Evolutionary conservation across 64 coral and sea anemone species (phyloP).

Genomic region (Catalaphyllia jardinei): DNA sequence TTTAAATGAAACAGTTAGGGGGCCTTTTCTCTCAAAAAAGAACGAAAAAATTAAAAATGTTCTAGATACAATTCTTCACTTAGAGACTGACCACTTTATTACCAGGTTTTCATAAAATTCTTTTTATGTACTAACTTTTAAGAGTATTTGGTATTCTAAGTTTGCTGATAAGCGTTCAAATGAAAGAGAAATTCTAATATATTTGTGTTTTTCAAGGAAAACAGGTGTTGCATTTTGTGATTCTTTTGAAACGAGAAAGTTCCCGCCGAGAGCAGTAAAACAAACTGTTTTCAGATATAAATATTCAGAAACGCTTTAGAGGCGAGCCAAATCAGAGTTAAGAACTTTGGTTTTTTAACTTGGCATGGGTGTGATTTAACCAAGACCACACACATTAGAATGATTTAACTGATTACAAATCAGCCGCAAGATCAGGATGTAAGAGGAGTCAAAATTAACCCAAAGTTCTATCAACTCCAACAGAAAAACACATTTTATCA

Average conservation of each 20-base stretch:
- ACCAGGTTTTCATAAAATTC: too few species aligned
- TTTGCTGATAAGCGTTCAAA: background rate
- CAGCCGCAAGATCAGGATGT: too few species aligned
- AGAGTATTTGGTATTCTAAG: background rate
- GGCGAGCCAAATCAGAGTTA: background rate
- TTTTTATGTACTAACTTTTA: background rate
- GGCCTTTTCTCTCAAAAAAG: background rate
- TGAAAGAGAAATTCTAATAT: background rate
- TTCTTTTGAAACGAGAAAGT: background rate
- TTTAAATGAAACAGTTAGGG: background rate
- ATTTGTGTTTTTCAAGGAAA: background rate
- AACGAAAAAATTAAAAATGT: background rate
- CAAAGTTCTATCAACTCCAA: too few species aligned
- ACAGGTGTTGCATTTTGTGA: slow-evolving; percentile 13
- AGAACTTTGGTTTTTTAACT: background rate
- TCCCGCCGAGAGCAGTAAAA: background rate
- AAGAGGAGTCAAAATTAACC: too few species aligned
- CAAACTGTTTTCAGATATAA: background rate
- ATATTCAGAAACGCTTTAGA: slow-evolving; percentile 1
- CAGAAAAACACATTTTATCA: too few species aligned
- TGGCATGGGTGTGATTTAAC: background rate
- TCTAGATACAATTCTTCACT: too few species aligned
- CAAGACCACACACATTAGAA: background rate
- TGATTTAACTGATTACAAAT: background rate
- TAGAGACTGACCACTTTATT: too few species aligned